Percentiles rank a stretch among this genome's conserved stretches.
phyloP scores from a whole-genome alignment of 2,888 invertebrate genomes.

The Glyphotaelius pellucidus region DNA sequence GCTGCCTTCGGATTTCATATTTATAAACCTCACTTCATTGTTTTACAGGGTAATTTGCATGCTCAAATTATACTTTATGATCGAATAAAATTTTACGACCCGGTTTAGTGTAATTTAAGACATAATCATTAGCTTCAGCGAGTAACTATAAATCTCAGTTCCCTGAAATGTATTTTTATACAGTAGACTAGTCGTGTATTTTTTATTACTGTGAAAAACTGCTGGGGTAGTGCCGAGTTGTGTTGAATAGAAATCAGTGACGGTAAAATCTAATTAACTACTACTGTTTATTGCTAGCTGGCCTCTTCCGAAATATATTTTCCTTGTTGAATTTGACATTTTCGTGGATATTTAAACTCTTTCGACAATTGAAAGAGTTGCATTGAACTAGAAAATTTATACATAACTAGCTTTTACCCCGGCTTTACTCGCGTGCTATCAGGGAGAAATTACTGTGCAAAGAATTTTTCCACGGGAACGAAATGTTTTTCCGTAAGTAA shows the following conservation, averaged over 20 bases:
- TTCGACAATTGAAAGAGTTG: not conserved
- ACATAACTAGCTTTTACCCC: too few relatives aligned
- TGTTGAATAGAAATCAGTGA: too few relatives aligned
- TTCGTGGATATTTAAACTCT: not conserved
- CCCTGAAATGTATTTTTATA: not conserved
- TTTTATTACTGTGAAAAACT: not conserved
- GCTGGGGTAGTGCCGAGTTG: too few relatives aligned
- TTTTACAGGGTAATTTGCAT: not conserved
- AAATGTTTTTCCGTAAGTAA: too few relatives aligned
- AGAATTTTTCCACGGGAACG: too few relatives aligned
- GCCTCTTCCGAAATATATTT: not conserved
- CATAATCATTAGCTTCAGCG: not conserved
- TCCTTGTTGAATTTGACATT: not conserved
- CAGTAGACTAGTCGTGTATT: not conserved
- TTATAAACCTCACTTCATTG: not conserved
- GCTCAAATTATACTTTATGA: not conserved
- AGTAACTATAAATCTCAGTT: not conserved
- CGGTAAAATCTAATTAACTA: too few relatives aligned
- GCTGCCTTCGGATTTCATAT: not conserved
- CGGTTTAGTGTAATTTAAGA: not conserved
- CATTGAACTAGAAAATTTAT: not conserved
- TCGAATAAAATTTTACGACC: not conserved
- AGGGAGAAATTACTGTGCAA: too few relatives aligned
- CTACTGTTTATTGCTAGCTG: not conserved
- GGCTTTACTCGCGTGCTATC: too few relatives aligned